These are phyloP conservation scores for Oikopleura dioica DNA, from an alignment of 23 tunicate species.

Conservation along the genomic window DNA sequence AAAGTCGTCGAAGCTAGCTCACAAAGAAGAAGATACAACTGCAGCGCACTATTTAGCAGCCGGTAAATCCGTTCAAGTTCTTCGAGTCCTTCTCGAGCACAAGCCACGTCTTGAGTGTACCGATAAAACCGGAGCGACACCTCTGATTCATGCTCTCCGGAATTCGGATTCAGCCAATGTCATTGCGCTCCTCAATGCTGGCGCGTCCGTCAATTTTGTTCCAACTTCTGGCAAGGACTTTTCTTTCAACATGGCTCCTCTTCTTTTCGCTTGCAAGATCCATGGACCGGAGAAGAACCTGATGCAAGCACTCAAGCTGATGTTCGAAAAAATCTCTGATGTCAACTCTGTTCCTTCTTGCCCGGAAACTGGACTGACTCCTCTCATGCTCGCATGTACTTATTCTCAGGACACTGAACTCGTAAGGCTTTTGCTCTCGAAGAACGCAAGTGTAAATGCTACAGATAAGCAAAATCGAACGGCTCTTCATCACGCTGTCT, in stretches of 20 bases:
- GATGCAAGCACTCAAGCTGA: conserved; percentile 64
- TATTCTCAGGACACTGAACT: neutral
- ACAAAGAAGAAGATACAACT: conserved; percentile 50
- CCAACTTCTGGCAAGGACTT: conserved; percentile 39
- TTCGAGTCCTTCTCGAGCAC: conserved; percentile 32
- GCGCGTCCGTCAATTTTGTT: conserved; percentile 64
- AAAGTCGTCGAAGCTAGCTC: conserved; percentile 38
- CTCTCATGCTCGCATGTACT: conserved; percentile 57
- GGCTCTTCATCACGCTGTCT: conserved; percentile 87
- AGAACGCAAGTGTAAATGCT: conserved; percentile 50
- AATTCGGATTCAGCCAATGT: conserved; percentile 41
- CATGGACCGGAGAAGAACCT: conserved; percentile 80
- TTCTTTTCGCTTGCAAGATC: conserved; percentile 61
- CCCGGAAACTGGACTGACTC: conserved; percentile 62
- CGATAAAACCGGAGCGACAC: conserved; percentile 56
- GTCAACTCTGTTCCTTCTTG: conserved; percentile 61
- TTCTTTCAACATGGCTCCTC: conserved; percentile 57
- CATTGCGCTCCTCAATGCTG: conserved; percentile 63
- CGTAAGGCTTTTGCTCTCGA: conserved; percentile 24
- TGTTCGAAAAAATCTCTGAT: conserved; percentile 64
- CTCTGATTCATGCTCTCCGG: conserved; percentile 44
- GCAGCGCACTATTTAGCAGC: conserved; percentile 75
- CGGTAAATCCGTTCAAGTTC: conserved; percentile 40
- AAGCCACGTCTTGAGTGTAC: conserved; percentile 55
- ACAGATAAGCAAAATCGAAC: conserved; percentile 38